These are phyloP conservation scores for Micrastur ruficollis DNA, from an alignment of 2,797 vertebrate genomes.

Conservation along the genomic window DNA sequence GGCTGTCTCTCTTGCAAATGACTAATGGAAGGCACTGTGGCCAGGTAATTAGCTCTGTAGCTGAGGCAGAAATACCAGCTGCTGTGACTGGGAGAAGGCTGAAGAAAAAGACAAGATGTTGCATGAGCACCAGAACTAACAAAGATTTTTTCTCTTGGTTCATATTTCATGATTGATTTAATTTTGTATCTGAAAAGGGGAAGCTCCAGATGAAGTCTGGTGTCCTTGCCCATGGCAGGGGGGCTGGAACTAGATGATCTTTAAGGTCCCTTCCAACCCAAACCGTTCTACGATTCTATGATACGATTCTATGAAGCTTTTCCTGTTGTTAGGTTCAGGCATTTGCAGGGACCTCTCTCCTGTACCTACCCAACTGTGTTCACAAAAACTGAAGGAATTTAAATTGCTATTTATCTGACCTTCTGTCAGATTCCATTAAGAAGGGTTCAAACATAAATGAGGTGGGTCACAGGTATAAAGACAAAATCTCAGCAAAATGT, in stretches of 20 bases:
- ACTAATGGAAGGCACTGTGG: background rate
- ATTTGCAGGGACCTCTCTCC: background rate
- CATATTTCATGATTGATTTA: background rate
- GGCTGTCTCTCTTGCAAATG: background rate
- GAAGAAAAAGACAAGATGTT: background rate
- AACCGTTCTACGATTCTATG: too few species aligned
- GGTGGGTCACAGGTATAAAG: background rate
- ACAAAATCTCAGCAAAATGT: background rate
- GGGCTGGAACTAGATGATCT: too few species aligned
- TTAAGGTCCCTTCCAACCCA: too few species aligned
- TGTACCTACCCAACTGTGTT: background rate
- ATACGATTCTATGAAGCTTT: background rate
- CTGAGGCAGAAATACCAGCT: background rate
- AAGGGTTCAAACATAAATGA: background rate
- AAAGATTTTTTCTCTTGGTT: background rate
- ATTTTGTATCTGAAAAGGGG: background rate
- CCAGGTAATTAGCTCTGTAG: background rate
- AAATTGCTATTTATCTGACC: conserved; percentile 1
- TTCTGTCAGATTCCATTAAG: conserved; percentile 7
- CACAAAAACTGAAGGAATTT: background rate
- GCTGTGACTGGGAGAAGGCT: background rate
- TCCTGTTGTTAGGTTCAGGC: background rate
- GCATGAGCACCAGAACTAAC: background rate
- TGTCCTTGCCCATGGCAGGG: too few species aligned
- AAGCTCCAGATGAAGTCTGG: background rate